These are phyloP conservation scores for Drosophila grimshawi DNA, from an alignment of 1,140 invertebrate species.

Conservation along the genomic window DNA sequence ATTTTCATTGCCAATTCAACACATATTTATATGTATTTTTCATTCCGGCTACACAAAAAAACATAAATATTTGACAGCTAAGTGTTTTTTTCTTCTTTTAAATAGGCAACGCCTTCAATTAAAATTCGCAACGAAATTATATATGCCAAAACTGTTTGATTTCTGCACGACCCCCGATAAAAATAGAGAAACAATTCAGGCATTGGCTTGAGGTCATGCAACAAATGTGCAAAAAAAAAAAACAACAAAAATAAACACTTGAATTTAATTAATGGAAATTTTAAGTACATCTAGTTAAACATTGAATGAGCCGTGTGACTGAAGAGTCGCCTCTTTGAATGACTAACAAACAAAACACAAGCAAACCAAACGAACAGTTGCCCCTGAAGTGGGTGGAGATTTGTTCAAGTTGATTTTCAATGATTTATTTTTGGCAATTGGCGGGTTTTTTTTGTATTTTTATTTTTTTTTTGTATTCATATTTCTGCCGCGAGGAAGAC, in stretches of 20 bases:
- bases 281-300: not conserved
- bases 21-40: too few relatives aligned
- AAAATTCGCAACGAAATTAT: not conserved
- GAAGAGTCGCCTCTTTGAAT: constrained; percentile 5
- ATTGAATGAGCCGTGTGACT: not conserved
- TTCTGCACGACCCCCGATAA: constrained; percentile 11
- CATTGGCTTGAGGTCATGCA: constrained; percentile 22
- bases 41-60: not conserved
- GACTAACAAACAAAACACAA: too few relatives aligned
- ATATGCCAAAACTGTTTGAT: not conserved
- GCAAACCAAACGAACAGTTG: constrained; percentile 6
- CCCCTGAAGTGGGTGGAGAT: constrained; percentile 27
- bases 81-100: not conserved
- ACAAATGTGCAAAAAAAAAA: not conserved
- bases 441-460: not conserved
- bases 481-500: not conserved
- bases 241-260: not conserved
- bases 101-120: constrained; percentile 21
- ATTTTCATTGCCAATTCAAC: too few relatives aligned
- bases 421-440: constrained; percentile 22
- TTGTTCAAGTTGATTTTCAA: constrained; percentile 27
- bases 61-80: not conserved
- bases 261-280: not conserved
- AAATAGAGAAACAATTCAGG: constrained; percentile 6
- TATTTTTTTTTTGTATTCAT: not conserved